Base-by-base conservation (phyloP, 53 echinoderm and acorn worm species). In the Arbacia lixula region DNA sequence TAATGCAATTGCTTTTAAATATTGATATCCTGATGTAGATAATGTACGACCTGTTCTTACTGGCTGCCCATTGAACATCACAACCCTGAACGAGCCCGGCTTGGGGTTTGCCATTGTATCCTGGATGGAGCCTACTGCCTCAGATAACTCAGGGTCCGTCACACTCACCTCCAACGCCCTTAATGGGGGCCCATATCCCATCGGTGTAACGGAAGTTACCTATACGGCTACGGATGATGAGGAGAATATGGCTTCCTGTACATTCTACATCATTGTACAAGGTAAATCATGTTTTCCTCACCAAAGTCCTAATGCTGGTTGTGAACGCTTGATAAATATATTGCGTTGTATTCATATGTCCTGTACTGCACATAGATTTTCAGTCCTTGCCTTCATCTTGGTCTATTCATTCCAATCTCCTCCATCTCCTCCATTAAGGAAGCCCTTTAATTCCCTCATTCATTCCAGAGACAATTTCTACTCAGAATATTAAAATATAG, bases 11-110 rank as follows among this genome's bases (percentile, higher is more conserved):
- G n/a, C n/a, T n/a, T n/a, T n/a, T n/a, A n/a, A n/a, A n/a, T n/a
- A n/a, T n/a, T n/a, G n/a, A n/a, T n/a, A n/a, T n/a, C n/a, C n/a
- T 20, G 21, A 42, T 69, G 16, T 58, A 90, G 90, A 90, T 36
- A 12, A 41, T 40, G 90, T 72, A 24, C 27, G 55, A 3, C 82
- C 82, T 8, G 82, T 49, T 4, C 62, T 81, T 10, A 12, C 46
- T 8, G 64, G 64, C 30, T 81, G 82, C 33, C 82, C 82, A 12
- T 11, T 43, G 6, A 52, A 81, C 46, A 40, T 81, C 46, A 62
- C 62, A 12, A 52, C 52, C 46, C 30, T 19, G 30, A 81, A 61
- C 33, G 21, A 40, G 43, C 82, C 82, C 12, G 82, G 82, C 28
- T 17, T 28, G 46, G 63, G 46, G 10, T 81, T 64, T 28, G 82